A percentile compares a stretch with the other conserved stretches of the same genome.
Conservation (phyloP, 2,113 vertebrate genomes). For the Loxodonta africana region DNA sequence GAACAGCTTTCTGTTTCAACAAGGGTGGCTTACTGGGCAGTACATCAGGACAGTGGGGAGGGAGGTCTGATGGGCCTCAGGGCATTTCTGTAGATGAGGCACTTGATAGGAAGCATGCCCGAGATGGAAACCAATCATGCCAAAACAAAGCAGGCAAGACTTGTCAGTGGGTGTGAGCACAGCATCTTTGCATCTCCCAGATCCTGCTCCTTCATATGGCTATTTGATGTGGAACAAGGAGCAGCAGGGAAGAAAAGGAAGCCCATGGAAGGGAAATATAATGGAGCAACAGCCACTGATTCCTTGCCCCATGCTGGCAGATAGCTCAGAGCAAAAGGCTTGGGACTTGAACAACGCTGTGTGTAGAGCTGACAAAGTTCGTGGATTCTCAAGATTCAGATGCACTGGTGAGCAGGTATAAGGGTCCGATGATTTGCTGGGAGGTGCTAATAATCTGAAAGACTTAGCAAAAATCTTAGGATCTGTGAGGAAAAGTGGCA, state of each 20-base stretch:
- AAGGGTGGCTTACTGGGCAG: background rate
- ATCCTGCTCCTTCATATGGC: background rate
- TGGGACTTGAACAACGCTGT: background rate
- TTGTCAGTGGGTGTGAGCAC: background rate
- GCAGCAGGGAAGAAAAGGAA: background rate
- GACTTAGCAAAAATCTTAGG: background rate
- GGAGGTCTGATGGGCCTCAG: background rate
- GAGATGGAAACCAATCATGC: background rate
- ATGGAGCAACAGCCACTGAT: fast-evolving
- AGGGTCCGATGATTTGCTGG: background rate
- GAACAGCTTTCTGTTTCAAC: background rate
- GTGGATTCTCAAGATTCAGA: background rate
- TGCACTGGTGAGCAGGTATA: background rate
- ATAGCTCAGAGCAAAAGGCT: background rate
- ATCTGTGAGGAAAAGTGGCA: background rate
- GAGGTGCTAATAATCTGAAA: background rate
- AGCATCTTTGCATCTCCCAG: background rate
- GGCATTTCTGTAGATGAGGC: slow-evolving; percentile 69
- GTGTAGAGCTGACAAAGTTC: fast-evolving
- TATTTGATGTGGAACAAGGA: background rate
- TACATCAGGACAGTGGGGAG: background rate
- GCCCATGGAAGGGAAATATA: background rate
- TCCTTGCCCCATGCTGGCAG: background rate
- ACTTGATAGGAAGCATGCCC: slow-evolving; percentile 71
- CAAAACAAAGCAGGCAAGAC: background rate